Evolutionary conservation across 2,797 vertebrate species (phyloP), one percentile per base, ranked within the genome.

Genomic region (Pipistrellus kuhlii): DNA sequence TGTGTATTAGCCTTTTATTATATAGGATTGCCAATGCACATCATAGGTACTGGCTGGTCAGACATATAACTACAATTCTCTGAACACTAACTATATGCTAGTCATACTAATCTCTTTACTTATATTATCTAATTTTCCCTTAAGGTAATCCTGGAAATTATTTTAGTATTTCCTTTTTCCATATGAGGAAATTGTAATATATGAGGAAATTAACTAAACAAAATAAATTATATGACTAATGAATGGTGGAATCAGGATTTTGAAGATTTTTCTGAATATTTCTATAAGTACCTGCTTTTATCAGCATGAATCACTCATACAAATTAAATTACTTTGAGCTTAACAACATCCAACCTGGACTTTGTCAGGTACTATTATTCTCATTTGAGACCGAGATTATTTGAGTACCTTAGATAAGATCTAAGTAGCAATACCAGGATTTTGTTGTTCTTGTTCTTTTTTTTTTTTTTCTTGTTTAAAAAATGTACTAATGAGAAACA

Each of bases 401-500:
- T n/a, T 80, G 68, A 90, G 12, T 73, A 46, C 46, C 17, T 93
- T 78, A 69, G 21, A 73, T 83, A 85, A 71, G 6, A n/a, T 48
- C 76, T 92, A 75, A 85, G 23, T 59, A 89, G 23, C 8, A 53
- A 57, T 12, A 83, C 9, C 25, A 92, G 44, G 41, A 83, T 80
- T 92, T 86, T 94, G 30, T 38, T 94, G 23, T 90, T 85, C 25
- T 21, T 66, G 23, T 51, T 91, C 25, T 13, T 85, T 35, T 75
- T 88, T 77, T 91, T 38, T 44, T 91, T 91, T 89, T 25, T 46
- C 32, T 88, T 94, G 20, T 44, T 53, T 78, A 71, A 71, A 75
- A 95, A 88, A 71, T 80, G 51, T 78, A 44, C 27, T 77, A 59
- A 78, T 89, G 53, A 89, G 32, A 84, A 97, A 51, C 8, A 38